Conservation (phyloP, 53 echinoderm and acorn worm species). For the Patiria pectinifera region DNA sequence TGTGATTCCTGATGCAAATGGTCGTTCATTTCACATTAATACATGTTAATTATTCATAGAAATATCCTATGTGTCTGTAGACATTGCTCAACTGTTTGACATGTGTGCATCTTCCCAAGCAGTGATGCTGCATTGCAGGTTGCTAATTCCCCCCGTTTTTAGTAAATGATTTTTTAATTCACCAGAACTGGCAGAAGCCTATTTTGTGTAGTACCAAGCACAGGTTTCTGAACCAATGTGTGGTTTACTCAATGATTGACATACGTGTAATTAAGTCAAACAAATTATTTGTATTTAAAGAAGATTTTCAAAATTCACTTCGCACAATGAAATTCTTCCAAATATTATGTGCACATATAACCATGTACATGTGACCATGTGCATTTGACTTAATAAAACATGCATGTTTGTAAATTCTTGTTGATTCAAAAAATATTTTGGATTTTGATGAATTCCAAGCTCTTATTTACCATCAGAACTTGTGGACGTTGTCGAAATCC, state of each 20-base stretch:
- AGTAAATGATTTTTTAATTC: not conserved
- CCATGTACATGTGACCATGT: no score
- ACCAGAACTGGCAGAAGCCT: not conserved
- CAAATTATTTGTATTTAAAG: no score
- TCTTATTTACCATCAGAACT: no score
- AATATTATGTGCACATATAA: no score
- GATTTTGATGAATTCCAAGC: no score
- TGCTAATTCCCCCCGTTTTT: not conserved
- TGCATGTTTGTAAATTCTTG: no score
- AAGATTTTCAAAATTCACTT: no score
- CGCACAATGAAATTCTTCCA: no score
- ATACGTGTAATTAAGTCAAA: not conserved
- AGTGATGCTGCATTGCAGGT: not conserved
- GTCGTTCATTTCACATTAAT: not conserved
- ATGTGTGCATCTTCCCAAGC: constrained; percentile 22
- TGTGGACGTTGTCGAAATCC: no score
- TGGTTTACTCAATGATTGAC: not conserved
- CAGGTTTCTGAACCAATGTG: not conserved
- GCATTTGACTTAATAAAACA: no score
- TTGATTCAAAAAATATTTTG: no score
- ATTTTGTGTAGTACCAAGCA: not conserved
- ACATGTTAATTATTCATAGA: constrained; percentile 36
- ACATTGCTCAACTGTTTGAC: constrained; percentile 2
- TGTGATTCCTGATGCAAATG: constrained; percentile 18
- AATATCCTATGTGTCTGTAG: not conserved